Evolutionary conservation across 2,888 invertebrate species (phyloP), one percentile per base, ranked within the genome.

Genomic region (Agelastica alni): DNA sequence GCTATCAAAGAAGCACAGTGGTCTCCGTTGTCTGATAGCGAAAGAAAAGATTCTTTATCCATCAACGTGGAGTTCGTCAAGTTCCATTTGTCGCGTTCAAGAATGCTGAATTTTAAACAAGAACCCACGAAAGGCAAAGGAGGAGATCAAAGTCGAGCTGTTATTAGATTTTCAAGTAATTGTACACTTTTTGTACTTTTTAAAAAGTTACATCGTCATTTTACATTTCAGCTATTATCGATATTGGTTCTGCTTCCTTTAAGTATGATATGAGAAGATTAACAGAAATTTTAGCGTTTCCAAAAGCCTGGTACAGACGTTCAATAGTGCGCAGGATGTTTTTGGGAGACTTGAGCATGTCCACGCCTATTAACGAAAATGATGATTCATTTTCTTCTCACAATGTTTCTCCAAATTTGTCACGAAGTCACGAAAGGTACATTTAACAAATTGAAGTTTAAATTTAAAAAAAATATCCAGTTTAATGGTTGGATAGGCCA

Each of bases 241-340:
- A 96, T 78, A 93, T 96, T 64, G 96, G 96, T 16, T 93, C 93
- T 14, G 95, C 95, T 6, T 93, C 93, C 16, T 98, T 99, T 78
- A 96, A 97, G 74, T 99, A 98, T 77, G 98, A 99, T 76, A 98
- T 99, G 96, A 85, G 98, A 26, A 85, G 98, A 0, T 78, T 99
- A 59, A 92, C 95, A 0, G 99, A 99, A 80, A 96, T 99, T 70
- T 80, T 99, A 53, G 96, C 96, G 0, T 97, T 99, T 75, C 98
- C 98, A 0, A 96, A 96, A 78, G 97, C 98, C 9, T 99, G 99
- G 99, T 99, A 99, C 77, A 81, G 97, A 2, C 85, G 94, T 30
- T 92, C 92, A 63, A 93, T 99, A 68, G 95, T 97, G 18, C 82
- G 96, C 4, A 81, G 96, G 16, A 82, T 97, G 70, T 96, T 96